Evolutionary conservation across 1,140 invertebrate genomes (phyloP), one percentile per base, ranked within the genome.

Genomic region (Oreohelix idahoensis): DNA sequence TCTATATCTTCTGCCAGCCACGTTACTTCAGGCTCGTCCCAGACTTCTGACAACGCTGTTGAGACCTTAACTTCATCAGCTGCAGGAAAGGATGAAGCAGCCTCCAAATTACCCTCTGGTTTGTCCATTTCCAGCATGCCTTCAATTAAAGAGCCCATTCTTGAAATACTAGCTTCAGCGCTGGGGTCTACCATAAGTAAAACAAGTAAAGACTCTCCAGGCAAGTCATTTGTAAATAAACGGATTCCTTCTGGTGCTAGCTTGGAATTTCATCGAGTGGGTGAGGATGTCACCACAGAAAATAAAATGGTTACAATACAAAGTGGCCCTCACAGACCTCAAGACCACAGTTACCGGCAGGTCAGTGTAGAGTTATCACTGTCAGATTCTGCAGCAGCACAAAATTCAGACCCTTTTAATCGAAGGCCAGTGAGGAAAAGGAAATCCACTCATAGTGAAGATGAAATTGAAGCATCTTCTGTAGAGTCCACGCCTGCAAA

Each of bases 361-460:
- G 63, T 35, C 5, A 29, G n/a, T 66, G 0, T 66, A n/a, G 63
- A 66, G n/a, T 5, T 66, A 23, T 66, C 63, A 32, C 29, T 11
- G 29, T 66, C 63, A 35, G 63, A 66, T 35, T 66, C 63, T 66
- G 11, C 29, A 66, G 8, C 29, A 35, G 5, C 29, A 23, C 63
- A 32, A 35, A 32, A 23, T 17, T 32, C 29, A 66, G 63, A 66
- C 29, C n/a, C n/a, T 13, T 32, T 42, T 13, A 80, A 49, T 29
- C 74, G 69, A 38, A 79, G 81, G 20, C 29, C 81, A 39, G 83
- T 78, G 10, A 82, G 83, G 53, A 86, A 86, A 78, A 78, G 85
- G 13, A 86, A 84, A 49, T 83, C 79, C 23, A 80, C 79, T 15
- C 36, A 84, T 42, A 84, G 85, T 80, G 85, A 86, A 49, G 74